Evolutionary conservation across 2,113 vertebrate genomes (phyloP).

Genomic region (Merops nubicus): DNA sequence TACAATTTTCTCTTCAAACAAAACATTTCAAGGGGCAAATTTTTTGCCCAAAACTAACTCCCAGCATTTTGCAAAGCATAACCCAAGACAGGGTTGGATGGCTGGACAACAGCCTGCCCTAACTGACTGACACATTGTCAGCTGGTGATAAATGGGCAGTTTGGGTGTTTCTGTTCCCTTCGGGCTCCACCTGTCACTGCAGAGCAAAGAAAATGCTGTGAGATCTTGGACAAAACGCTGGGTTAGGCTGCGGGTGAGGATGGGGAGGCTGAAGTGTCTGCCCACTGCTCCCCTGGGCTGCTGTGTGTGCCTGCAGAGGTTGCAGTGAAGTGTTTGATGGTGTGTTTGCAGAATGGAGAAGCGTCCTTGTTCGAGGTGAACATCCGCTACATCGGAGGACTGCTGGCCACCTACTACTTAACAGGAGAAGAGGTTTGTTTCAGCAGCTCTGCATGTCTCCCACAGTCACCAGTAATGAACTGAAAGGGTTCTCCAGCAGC

Average conservation of each 20-base stretch:
- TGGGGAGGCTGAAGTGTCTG: background rate
- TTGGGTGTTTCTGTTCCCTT: background rate
- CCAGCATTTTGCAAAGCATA: background rate
- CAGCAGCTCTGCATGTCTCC: background rate
- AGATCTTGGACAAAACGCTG: background rate
- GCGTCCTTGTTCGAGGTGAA: conserved; percentile 98
- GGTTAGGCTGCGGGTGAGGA: background rate
- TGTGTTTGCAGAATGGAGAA: conserved; percentile 87
- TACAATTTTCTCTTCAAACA: background rate
- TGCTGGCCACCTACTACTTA: conserved; percentile 89
- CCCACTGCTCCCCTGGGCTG: background rate
- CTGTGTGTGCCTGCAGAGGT: background rate
- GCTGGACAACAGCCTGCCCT: background rate
- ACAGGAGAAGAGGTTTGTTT: conserved; percentile 91
- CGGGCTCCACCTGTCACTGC: background rate
- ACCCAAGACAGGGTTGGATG: background rate
- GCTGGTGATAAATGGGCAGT: background rate
- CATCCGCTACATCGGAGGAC: conserved; percentile 94
- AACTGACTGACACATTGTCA: background rate
- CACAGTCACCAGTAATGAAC: background rate
- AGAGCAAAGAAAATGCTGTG: background rate
- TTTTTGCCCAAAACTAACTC: background rate
- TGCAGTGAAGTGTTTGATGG: background rate
- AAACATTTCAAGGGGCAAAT: background rate
- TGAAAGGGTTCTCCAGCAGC: background rate